A percentile compares a stretch with the other conserved stretches of the same genome.
Evolutionary conservation across 2,797 vertebrate genomes (phyloP).

Genomic region (Anolis apletophallus): DNA sequence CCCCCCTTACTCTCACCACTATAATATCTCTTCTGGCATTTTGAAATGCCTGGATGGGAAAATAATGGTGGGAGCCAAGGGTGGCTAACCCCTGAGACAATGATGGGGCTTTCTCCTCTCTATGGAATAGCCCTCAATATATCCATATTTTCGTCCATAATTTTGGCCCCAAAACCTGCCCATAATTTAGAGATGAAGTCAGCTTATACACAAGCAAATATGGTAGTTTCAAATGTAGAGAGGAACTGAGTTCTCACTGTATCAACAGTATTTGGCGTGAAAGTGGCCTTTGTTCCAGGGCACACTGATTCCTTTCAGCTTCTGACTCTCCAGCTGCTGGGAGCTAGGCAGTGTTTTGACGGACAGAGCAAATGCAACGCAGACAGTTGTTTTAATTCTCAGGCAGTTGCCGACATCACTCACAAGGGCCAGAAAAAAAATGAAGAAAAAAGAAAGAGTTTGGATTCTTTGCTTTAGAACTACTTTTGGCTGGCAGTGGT

Average conservation of each 20-base stretch:
- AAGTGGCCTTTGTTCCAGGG: slow-evolving; percentile 76
- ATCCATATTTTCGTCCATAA: too few species aligned
- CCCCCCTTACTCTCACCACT: too few species aligned
- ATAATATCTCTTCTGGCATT: too few species aligned
- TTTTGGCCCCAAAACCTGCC: too few species aligned
- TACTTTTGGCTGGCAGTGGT: slow-evolving; percentile 15
- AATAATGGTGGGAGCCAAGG: too few species aligned
- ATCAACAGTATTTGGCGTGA: slow-evolving; percentile 78
- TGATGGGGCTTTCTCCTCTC: too few species aligned
- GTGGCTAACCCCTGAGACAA: too few species aligned
- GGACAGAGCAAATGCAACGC: slow-evolving; percentile 71
- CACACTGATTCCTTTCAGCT: slow-evolving; percentile 81
- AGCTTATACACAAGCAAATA: too few species aligned
- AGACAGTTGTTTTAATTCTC: slow-evolving; percentile 71
- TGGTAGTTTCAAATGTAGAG: slow-evolving; percentile 70
- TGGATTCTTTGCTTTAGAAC: slow-evolving; percentile 17
- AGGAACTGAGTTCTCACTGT: slow-evolving; percentile 82
- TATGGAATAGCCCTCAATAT: too few species aligned
- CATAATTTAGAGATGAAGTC: too few species aligned
- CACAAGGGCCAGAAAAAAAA: slow-evolving; percentile 37
- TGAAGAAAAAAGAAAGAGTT: slow-evolving; percentile 51
- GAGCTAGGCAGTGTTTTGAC: slow-evolving; percentile 76
- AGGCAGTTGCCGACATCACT: slow-evolving; percentile 74
- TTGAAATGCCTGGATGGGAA: too few species aligned
- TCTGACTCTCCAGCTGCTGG: slow-evolving; percentile 76